Percentiles rank a stretch among this genome's conserved stretches.
phyloP scores from a whole-genome alignment of 2,113 vertebrate genomes.

The Hydrolagus affinis region DNA sequence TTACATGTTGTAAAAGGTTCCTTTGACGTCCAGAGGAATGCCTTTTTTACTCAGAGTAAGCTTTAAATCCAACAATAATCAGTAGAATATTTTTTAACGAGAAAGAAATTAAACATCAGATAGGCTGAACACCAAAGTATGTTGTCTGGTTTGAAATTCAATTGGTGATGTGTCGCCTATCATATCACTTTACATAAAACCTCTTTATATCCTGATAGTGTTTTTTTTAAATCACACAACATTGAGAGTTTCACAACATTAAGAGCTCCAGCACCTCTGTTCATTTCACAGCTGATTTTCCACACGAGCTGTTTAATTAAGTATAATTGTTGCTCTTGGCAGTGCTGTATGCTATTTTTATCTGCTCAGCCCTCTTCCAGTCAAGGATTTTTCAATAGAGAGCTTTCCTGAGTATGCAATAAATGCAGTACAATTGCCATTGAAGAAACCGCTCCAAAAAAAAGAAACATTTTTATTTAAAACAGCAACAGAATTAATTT shows the following conservation, averaged over 20 bases:
- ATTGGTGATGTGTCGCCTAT: not conserved
- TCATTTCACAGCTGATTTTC: conserved; percentile 1
- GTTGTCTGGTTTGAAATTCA: not conserved
- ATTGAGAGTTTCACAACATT: not conserved
- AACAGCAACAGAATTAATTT: too few species aligned
- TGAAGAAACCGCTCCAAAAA: too few species aligned
- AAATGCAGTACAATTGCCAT: too few species aligned
- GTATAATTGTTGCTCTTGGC: not conserved
- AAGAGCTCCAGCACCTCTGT: not conserved
- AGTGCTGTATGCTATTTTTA: not conserved
- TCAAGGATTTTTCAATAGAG: not conserved
- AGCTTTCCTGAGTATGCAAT: not conserved
- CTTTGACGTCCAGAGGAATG: not conserved
- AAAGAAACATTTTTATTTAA: too few species aligned
- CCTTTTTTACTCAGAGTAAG: not conserved
- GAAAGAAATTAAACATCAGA: conserved; percentile 16
- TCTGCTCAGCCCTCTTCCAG: not conserved
- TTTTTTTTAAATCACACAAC: not conserved
- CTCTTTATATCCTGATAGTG: not conserved
- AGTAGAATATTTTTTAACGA: not conserved
- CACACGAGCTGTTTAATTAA: not conserved
- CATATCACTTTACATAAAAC: not conserved
- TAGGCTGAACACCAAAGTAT: not conserved
- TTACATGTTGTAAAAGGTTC: conserved; percentile 14
- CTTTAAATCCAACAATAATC: conserved; percentile 12